Percentiles rank a stretch among this genome's conserved stretches.
Evolutionary conservation across 2,797 vertebrate species (phyloP).

Genomic region (Trachops cirrhosus): DNA sequence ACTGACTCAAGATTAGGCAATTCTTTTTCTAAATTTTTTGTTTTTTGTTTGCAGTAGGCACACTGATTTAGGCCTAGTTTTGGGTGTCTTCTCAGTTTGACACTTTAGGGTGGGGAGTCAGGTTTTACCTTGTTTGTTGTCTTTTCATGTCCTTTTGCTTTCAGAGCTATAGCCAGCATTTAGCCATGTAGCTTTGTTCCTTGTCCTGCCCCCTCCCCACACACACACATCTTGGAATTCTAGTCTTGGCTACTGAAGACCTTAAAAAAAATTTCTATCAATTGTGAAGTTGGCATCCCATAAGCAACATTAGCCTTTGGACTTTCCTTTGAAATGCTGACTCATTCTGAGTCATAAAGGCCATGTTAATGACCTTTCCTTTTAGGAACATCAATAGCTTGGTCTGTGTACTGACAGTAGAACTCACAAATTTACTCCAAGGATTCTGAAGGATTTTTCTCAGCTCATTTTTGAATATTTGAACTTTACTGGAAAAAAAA

Average conservation of each 20-base stretch:
- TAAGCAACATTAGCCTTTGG: neutral
- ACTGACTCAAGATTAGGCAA: neutral
- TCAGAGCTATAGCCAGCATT: neutral
- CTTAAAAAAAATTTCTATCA: neutral
- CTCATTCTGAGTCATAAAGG: neutral
- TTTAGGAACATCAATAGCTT: neutral
- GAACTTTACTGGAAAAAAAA: neutral
- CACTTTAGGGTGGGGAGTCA: neutral
- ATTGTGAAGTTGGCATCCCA: neutral
- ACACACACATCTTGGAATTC: neutral
- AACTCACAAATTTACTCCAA: neutral
- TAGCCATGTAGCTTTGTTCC: neutral
- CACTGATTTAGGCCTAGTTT: neutral
- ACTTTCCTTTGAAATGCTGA: neutral
- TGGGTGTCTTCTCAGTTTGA: neutral
- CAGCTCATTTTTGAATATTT: neutral
- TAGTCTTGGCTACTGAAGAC: neutral
- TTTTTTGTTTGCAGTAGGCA: neutral
- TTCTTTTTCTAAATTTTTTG: neutral
- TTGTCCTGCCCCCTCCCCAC: neutral
- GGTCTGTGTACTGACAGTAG: neutral
- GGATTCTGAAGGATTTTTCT: neutral
- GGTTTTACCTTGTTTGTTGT: neutral
- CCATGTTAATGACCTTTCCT: neutral
- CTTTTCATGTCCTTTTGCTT: neutral